Percentiles rank a stretch among this genome's conserved stretches.
Conservation (phyloP, 64 coral and sea anemone genomes). For the Trachythela sp. region DNA sequence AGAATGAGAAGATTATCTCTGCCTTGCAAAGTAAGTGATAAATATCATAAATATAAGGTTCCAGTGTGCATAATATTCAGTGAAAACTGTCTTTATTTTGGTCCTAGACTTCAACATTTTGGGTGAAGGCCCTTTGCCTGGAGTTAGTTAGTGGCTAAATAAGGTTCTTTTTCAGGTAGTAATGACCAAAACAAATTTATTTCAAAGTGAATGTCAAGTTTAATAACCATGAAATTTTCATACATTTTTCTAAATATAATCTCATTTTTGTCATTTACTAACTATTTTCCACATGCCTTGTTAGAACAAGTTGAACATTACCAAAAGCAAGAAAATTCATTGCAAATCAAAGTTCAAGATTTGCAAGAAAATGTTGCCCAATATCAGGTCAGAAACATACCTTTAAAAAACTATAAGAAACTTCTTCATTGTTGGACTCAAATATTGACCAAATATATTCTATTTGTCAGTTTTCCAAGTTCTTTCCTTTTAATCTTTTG, state of each 20-base stretch:
- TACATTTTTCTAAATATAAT: too few species aligned
- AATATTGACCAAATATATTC: neutral
- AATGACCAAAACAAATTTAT: too few species aligned
- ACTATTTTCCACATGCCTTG: neutral
- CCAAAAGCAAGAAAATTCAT: neutral
- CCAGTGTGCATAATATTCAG: too few species aligned
- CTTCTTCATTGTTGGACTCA: neutral
- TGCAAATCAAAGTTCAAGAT: neutral
- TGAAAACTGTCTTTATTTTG: too few species aligned
- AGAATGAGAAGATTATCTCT: neutral
- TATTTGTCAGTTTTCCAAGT: too few species aligned
- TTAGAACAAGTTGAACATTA: slow-evolving; percentile 16
- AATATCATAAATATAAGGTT: too few species aligned
- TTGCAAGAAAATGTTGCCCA: neutral
- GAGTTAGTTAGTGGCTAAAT: too few species aligned
- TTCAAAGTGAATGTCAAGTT: too few species aligned
- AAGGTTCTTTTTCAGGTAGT: too few species aligned
- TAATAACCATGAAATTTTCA: too few species aligned
- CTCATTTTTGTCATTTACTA: neutral
- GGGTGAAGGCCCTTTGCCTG: too few species aligned
- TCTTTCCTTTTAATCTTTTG: neutral
- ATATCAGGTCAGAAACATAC: neutral
- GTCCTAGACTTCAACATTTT: too few species aligned
- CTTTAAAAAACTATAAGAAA: neutral
- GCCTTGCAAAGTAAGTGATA: neutral